Evolutionary conservation across 92 coral and sea anemone species (phyloP).

Genomic region (Heliopora coerulea): DNA sequence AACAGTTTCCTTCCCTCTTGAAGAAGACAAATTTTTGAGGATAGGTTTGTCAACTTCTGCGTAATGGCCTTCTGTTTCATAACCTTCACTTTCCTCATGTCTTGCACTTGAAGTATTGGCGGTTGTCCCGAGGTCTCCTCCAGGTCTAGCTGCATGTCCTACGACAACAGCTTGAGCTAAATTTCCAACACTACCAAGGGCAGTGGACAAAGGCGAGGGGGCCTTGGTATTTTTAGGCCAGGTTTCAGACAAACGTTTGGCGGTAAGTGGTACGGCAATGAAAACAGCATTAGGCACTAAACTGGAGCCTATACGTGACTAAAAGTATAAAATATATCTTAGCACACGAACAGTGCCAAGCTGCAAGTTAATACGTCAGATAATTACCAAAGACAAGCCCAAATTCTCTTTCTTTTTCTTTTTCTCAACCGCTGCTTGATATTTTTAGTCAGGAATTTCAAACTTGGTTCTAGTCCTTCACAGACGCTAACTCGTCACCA

Average conservation of each 20-base stretch:
- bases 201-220: constrained; percentile 66
- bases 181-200: constrained; percentile 79
- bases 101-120: too few species aligned
- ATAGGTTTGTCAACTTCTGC: constrained; percentile 1
- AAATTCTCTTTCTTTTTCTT: constrained; percentile 66
- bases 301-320: constrained; percentile 83
- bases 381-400: constrained; percentile 20
- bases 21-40: too few species aligned
- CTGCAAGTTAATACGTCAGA: too few species aligned
- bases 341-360: too few species aligned
- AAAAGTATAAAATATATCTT: too few species aligned
- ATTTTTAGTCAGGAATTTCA: constrained; percentile 46
- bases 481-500: constrained; percentile 14
- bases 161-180: constrained; percentile 76
- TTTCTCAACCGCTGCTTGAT: constrained; percentile 96
- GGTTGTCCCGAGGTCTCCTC: not conserved
- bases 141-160: constrained; percentile 24
- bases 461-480: constrained; percentile 36
- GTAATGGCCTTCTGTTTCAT: constrained; percentile 28
- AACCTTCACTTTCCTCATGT: not conserved
- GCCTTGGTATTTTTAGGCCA: constrained; percentile 70
- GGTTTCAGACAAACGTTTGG: constrained; percentile 66
- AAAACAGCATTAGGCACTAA: constrained; percentile 89
- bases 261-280: constrained; percentile 91
- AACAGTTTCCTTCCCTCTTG: not conserved